Base-by-base conservation (phyloP, 2,797 vertebrate species). In the Argya squamiceps region DNA sequence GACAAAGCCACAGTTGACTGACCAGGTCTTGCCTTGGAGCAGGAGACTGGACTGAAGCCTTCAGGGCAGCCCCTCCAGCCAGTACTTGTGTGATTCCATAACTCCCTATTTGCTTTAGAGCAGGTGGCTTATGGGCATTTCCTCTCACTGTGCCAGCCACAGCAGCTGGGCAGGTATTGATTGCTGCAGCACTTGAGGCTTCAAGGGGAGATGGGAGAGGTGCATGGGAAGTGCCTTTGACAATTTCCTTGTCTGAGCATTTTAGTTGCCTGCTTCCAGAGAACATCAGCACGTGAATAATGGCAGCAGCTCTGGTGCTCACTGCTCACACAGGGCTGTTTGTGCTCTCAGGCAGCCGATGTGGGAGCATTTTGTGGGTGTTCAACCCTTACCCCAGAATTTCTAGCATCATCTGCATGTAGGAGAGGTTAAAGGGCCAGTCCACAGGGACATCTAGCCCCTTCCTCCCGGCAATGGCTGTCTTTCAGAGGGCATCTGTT, bases 171-270 rank as follows among this genome's bases (percentile, higher is more conserved):
- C 85, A 69, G 67, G 32, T 84, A 53, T 65, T 92, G 82, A 79
- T 91, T 86, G 95, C 93, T 92, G 85, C 83, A 77, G 88, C 12
- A 2, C 32, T 83, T 62, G 60, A 80, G 84, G 83, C 73, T 86
- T 75, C 5, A 0, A 27, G 34, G 26, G 13, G 24, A 50, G 58
- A 21, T 49, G 68, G 68, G 85, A 70, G 65, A 74, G n/a, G 17
- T 41, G 70, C 1, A 34, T 80, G 53, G 75, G 82, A 91, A 63
- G 91, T 3, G 1, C 36, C 80, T 92, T 76, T 46, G 70, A 19
- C 49, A 32, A 81, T 89, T 86, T 89, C 39, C 44, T 75, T 52
- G 23, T 65, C 65, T 75, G 69, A 70, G 24, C 2, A 0, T 79
- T 79, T 84, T 49, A 64, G 49, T 36, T 82, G 62, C 60, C n/a